Base-by-base conservation (phyloP, 2,888 invertebrate species). In the Cephus pygmeus region DNA sequence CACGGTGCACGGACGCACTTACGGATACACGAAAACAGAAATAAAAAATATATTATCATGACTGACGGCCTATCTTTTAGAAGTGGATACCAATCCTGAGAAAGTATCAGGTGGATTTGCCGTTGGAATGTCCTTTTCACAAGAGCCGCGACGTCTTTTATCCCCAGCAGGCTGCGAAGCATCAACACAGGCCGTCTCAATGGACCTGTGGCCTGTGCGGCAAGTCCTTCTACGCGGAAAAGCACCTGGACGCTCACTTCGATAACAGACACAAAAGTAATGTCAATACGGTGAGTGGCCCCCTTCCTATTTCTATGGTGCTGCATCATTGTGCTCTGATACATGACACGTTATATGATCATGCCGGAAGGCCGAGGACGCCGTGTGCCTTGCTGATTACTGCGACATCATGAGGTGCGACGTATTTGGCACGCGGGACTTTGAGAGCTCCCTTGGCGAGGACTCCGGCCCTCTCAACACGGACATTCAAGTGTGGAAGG, bases 361-460 rank as follows among this genome's bases (percentile, higher is more conserved):
- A 0, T 15, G 40, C 1, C 40, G 40, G 11, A 69, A 98, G 98
- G 97, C 96, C 78, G 97, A 97, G 92, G 97, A 98, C 92, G 96
- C 97, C 81, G 96, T 98, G 87, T 98, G 98, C 92, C 94, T 98
- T 88, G 97, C 98, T 76, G 97, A 98, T 92, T 98, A 96, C 92
- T 98, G 98, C 93, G 98, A 98, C 92, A 97, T 98, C 87, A 97
- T 98, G 96, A 95, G 98, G 85, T 98, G 98, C 92, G 97, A 98
- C 91, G 97, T 98, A 76, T 93, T 97, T 85, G 93, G 95, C 83
- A 95, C 95, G 80, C 95, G 96, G 89, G 96, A 96, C 81, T 87
- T 90, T 73, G 76, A 79, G 33, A 92, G 93, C 76, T 93, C 92
- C 81, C 87, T 93, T 69, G 91, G 94, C 87, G 93, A 94, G 83